phyloP scores from a whole-genome alignment of 2,797 vertebrate genomes.

The Mastacembelus armatus region DNA sequence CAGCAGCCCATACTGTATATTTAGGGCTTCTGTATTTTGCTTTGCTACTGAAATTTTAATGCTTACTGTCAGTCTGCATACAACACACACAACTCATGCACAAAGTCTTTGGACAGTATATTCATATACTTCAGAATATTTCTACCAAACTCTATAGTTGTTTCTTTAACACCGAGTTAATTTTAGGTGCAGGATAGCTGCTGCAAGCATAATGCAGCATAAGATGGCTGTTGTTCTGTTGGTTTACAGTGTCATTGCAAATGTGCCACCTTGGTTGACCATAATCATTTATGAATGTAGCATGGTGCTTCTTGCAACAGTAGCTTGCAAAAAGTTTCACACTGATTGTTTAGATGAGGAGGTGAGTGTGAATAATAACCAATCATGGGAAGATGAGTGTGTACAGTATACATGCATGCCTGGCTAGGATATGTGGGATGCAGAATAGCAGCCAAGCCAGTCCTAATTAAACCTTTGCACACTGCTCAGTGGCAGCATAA shows the following conservation, averaged over 20 bases:
- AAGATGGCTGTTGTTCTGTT: no score
- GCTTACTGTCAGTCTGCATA: not conserved
- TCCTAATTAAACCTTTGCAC: constrained; percentile 67
- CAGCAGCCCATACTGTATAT: not conserved
- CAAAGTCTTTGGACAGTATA: not conserved
- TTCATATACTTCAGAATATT: not conserved
- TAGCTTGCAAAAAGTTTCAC: constrained; percentile 20
- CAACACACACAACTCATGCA: not conserved
- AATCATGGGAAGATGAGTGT: constrained; percentile 27
- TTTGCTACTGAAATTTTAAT: not conserved
- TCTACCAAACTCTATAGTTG: not conserved
- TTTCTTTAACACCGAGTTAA: not conserved
- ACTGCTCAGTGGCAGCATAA: constrained; percentile 61
- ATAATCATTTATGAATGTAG: not conserved
- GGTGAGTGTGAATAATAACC: constrained; percentile 54
- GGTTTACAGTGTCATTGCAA: no score
- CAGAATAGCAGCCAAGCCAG: constrained; percentile 48
- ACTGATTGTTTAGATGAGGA: constrained; percentile 49
- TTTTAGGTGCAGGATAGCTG: not conserved
- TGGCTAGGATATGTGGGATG: constrained; percentile 64
- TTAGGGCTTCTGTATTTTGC: not conserved
- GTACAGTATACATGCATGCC: not conserved
- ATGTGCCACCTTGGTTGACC: not conserved
- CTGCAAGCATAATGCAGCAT: no score
- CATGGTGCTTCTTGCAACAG: not conserved